Base-by-base conservation (phyloP, 2,797 vertebrate genomes). In the Syncerus caffer region DNA sequence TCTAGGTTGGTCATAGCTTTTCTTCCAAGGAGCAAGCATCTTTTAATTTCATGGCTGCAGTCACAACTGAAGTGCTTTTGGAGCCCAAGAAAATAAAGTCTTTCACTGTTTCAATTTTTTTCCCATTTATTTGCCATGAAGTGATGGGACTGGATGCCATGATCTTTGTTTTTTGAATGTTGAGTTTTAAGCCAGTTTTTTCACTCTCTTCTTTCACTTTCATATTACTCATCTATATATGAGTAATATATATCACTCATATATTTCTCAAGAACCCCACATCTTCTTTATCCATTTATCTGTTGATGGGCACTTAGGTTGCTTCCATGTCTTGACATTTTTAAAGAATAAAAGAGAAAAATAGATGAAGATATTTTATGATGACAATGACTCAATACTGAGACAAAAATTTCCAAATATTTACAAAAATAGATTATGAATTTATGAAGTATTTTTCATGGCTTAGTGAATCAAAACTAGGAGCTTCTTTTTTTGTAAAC, bases 401-500 rank as follows among this genome's bases (percentile, higher is more conserved):
- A 94, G n/a, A 25, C 11, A 53, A 89, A 64, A 83, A 60, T 55
- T 87, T 45, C 57, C 51, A 76, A 76, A 38, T 76, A 93, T 88
- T 90, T 47, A 78, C 90, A 34, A 95, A 84, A 90, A 57, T 29
- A 62, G 27, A 71, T 58, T 57, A 12, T 84, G 51, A 62, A 76
- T 67, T 92, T 92, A 34, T 93, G 88, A 90, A 93, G 38, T 62
- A 76, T 90, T 93, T 67, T 57, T 60, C 60, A 86, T n/a, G 89
- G 76, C 23, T 95, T 86, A 87, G 64, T 93, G 25, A 93, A 64
- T 47, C n/a, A 51, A 25, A n/a, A 90, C 67, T 50, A 93, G 57
- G 15, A 16, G 16, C 9, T 76, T 90, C 55, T 51, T 76, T 31
- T 88, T 55, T 78, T 38, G 64, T 78, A 78, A 87, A 86, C 1